Evolutionary conservation across 2,797 vertebrate species (phyloP).

Genomic region (Silurus lanzhouensis): DNA sequence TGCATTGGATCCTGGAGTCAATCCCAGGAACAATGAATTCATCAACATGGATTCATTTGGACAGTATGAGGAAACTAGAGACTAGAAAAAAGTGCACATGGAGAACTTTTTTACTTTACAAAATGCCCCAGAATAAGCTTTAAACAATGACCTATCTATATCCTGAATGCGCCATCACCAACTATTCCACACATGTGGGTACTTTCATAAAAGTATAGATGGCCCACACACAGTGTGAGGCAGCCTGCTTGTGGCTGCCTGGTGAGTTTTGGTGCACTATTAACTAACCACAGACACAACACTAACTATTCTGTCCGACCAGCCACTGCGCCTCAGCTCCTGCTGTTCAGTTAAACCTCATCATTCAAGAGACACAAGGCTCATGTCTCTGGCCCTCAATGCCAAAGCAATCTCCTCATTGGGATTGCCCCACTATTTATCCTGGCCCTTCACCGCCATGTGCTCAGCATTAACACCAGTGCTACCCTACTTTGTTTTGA

Average conservation of each 20-base stretch:
- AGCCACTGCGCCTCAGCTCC: constrained; percentile 6
- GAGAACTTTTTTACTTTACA: background rate
- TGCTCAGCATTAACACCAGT: constrained; percentile 27
- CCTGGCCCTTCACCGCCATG: constrained; percentile 34
- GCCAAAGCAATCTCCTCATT: constrained; percentile 43
- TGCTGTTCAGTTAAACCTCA: constrained; percentile 22
- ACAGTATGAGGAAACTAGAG: background rate
- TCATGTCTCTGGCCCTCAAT: constrained; percentile 19
- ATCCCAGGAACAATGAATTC: background rate
- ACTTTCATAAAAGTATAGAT: constrained; percentile 18
- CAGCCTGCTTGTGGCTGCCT: constrained; percentile 17
- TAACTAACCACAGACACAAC: constrained; percentile 39
- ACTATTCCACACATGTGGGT: background rate
- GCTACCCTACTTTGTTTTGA: constrained; percentile 33
- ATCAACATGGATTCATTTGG: background rate
- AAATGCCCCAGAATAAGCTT: background rate
- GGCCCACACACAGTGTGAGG: constrained; percentile 27
- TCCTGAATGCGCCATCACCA: background rate
- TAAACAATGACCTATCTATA: background rate
- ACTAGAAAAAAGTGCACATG: background rate
- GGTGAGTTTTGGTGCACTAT: constrained; percentile 16
- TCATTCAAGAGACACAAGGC: constrained; percentile 37
- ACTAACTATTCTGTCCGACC: constrained; percentile 23
- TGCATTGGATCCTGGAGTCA: background rate
- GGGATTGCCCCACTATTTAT: constrained; percentile 38